Conservation (phyloP, 2,113 vertebrate genomes). For the Callopanchax toddi region DNA sequence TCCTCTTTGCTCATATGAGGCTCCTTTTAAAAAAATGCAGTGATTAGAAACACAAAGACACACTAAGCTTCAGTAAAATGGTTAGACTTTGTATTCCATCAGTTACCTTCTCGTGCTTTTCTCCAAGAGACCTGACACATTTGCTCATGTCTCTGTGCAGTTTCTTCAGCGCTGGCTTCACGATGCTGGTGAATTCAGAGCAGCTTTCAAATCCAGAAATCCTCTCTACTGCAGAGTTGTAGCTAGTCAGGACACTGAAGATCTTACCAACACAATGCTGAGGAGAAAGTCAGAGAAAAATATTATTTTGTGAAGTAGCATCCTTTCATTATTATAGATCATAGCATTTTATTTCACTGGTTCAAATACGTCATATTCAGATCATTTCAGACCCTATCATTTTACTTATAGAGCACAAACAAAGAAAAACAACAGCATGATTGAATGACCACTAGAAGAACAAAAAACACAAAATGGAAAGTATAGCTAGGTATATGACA, state of each 20-base stretch:
- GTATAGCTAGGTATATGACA: no score
- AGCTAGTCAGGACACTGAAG: conserved; percentile 49
- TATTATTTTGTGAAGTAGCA: background rate
- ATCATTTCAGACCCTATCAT: no score
- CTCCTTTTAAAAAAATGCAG: conserved; percentile 18
- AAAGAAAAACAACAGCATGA: no score
- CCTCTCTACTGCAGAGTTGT: conserved; percentile 39
- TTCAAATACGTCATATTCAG: no score
- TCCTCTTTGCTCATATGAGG: rapidly evolving
- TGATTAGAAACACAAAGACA: background rate
- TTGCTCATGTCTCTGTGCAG: conserved; percentile 45
- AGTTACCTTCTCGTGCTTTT: conserved; percentile 5
- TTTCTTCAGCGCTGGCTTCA: conserved; percentile 31
- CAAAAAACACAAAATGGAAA: no score
- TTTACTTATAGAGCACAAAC: no score
- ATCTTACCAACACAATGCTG: conserved; percentile 75
- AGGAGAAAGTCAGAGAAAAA: background rate
- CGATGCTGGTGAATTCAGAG: background rate
- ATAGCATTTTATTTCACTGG: no score
- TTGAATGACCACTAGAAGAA: no score
- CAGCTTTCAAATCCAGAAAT: conserved; percentile 43
- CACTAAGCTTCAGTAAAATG: no score
- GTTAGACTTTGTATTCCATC: no score
- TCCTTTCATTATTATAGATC: background rate
- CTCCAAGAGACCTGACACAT: conserved; percentile 17